These are phyloP conservation scores for Diarsia dahlii DNA, from an alignment of 2,888 invertebrate species.

Conservation along the genomic window DNA sequence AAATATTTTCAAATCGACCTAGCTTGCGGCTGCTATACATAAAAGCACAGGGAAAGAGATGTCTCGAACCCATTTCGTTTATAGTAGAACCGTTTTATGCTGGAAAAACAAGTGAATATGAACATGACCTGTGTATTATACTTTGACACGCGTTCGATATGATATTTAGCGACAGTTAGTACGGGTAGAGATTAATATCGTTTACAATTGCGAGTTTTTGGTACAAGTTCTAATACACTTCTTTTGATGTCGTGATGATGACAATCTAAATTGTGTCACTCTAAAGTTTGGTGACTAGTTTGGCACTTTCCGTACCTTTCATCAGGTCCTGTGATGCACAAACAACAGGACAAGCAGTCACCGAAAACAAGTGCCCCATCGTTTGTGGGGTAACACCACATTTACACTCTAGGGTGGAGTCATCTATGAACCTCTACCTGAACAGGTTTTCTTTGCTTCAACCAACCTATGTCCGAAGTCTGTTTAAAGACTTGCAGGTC, in stretches of 20 bases:
- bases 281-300: background rate
- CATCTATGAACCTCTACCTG: too few species aligned
- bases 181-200: background rate
- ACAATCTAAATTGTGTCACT: background rate
- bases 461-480: background rate
- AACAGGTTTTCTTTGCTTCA: too few species aligned
- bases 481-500: background rate
- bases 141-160: background rate
- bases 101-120: background rate
- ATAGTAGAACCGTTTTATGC: background rate
- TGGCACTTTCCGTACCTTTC: background rate
- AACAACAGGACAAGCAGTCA: too few species aligned
- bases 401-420: too few species aligned
- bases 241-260: background rate
- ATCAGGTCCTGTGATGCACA: background rate
- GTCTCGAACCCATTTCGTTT: background rate
- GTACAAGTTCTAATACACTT: background rate
- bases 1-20: conserved; percentile 5
- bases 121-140: background rate
- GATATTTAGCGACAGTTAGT: background rate
- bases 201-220: background rate
- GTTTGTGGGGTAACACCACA: too few species aligned
- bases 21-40: background rate
- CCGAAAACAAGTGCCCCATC: too few species aligned
- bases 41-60: conserved; percentile 6